Base-by-base conservation (phyloP, 2,888 invertebrate species). In the Belgica antarctica region DNA sequence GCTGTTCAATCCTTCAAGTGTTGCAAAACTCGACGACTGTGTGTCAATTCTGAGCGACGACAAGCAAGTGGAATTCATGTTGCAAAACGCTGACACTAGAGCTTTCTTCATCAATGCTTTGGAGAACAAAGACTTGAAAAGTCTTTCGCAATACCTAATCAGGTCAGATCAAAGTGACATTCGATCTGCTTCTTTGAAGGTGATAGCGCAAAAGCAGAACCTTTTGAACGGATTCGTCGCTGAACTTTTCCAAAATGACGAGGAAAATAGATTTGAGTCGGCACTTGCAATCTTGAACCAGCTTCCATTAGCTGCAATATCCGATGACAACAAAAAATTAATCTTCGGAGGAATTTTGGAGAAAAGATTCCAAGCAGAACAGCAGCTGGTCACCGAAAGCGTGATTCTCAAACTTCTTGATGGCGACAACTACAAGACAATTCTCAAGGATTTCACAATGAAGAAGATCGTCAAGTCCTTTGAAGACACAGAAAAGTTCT, bases 361-460 rank as follows among this genome's bases (percentile, higher is more conserved):
- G 25, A n/a, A 10, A 31, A 52, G 17, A 8, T n/a, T 4, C 28
- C 10, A 7, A 19, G 52, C 25, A 10, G 28, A 41, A 17, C 17
- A 3, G 15, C 25, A 10, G 8, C 24, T 22, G 7, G 36, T 46
- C 12, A 31, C 52, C n/a, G 31, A 41, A 10, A 17, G 8, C n/a
- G 15, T 69, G 22, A 34, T 28, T 19, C 7, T 10, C 7, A 36
- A 25, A 24, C n/a, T 70, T 8, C 27, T 70, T 15, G 41, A 70
- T 31, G 46, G 28, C 36, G 70, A 70, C 12, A 34, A 46, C 10
- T 70, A 34, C 24, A 59, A 61, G 27, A 28, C 8, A 5, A 41
- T 70, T 19, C 61, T 70, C 27, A 61, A 61, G 22, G 31, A 70
- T 36, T 70, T 68, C 10, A 8, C 68, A 31, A 19, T 68, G 2